Conservation (phyloP, 2,113 vertebrate genomes). For the Semicossyphus pulcher region DNA sequence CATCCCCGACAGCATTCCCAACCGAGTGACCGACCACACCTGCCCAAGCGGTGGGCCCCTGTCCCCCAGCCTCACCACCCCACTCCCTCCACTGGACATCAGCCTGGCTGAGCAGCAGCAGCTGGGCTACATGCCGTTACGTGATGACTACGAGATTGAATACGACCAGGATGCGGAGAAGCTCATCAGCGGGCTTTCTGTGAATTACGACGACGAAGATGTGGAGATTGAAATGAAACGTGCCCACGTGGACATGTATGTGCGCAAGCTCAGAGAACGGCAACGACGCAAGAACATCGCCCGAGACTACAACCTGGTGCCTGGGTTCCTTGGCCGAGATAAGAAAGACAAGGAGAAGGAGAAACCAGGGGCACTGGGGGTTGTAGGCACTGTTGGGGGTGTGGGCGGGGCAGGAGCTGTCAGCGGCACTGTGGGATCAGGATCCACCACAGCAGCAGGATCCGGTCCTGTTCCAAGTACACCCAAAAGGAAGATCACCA, state of each 20-base stretch:
- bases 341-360: conserved; percentile 92
- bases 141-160: conserved; percentile 97
- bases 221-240: conserved; percentile 97
- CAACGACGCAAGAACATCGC: conserved; percentile 97
- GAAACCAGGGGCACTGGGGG: conserved; percentile 59
- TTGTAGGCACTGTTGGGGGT: not conserved
- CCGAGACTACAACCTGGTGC: conserved; percentile 94
- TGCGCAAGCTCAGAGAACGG: conserved; percentile 92
- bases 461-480: conserved; percentile 50
- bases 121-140: conserved; percentile 97
- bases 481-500: conserved; percentile 91
- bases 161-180: conserved; percentile 97
- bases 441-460: conserved; percentile 24
- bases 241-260: conserved; percentile 98
- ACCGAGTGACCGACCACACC: conserved; percentile 97
- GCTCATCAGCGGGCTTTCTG: conserved; percentile 95
- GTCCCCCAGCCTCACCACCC: conserved; percentile 94
- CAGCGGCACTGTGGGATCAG: conserved; percentile 6
- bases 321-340: conserved; percentile 91
- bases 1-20: conserved; percentile 96
- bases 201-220: conserved; percentile 97
- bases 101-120: conserved; percentile 95
- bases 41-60: conserved; percentile 93
- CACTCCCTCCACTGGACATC: conserved; percentile 92
- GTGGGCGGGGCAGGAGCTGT: conserved; percentile 26